Evolutionary conservation across 2,888 invertebrate species (phyloP), one percentile per base, ranked within the genome.

Genomic region (Polymixis lichenea): DNA sequence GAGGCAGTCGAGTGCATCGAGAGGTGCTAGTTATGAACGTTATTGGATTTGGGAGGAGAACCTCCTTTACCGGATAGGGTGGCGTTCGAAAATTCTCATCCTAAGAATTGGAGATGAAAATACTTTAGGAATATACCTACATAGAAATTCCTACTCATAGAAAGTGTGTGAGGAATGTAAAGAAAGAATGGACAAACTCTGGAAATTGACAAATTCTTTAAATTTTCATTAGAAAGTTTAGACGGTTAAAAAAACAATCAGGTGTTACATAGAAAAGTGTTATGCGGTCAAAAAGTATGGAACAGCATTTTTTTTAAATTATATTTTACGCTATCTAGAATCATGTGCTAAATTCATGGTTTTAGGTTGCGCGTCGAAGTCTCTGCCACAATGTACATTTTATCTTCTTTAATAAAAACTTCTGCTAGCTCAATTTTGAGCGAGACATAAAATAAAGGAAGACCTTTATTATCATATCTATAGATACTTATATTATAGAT

Each of bases 1-100:
- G 82, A 70, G 87, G 88, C 89, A 89, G 82, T 88, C 87, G 79
- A 78, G 85, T 88, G 83, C 88, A 89, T 83, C 80, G 77, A 86
- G 86, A 84, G 71, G 75, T 73, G 77, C 86, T 75, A 88, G 87
- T 78, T 53, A 65, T 15, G 25, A 17, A 22, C 13, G 22, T 90
- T 92, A 92, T 91, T 89, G 90, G 90, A 92, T 93, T 93, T 88
- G 77, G 73, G 70, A 75, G 38, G 56, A 38, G 49, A 56, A 73
- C 53, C 70, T 79, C 61, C 77, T 66, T 79, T 55, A 25, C 9
- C 58, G 43, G 32, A 78, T 58, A 51, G 19, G 15, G 15, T 38
- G 38, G 15, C 19, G 38, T 32, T 56, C n/a, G 51, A n/a, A 32
- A 51, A 38, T 32, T 15, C 9, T 76, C 38, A 19, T 43, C 15